Conservation (phyloP, 1,140 invertebrate species). For the Euborellia annulipes region DNA sequence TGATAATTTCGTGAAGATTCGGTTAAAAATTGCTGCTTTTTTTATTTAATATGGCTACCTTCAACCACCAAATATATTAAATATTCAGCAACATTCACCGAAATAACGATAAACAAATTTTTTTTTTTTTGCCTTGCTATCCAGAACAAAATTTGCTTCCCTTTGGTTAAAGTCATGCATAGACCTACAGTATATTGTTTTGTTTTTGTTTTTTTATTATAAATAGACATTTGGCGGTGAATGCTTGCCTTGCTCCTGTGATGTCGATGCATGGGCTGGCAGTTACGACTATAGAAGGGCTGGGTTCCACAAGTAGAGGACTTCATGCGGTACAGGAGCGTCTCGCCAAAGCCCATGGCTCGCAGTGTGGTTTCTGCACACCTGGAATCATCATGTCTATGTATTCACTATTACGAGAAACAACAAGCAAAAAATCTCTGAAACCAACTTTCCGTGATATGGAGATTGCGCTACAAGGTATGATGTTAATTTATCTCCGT, state of each 20-base stretch:
- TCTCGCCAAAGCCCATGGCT: constrained; percentile 72
- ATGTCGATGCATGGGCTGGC: constrained; percentile 69
- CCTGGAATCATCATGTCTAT: constrained; percentile 91
- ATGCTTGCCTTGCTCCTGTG: constrained; percentile 74
- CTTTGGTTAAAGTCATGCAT: too few species aligned
- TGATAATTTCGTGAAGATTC: too few species aligned
- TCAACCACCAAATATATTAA: too few species aligned
- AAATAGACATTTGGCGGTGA: constrained; percentile 68
- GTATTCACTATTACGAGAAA: constrained; percentile 57
- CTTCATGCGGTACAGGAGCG: constrained; percentile 74
- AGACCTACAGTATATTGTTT: too few species aligned
- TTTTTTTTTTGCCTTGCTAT: too few species aligned
- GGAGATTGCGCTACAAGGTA: constrained; percentile 65
- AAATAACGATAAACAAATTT: too few species aligned
- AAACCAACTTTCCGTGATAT: constrained; percentile 47
- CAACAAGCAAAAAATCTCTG: constrained; percentile 36
- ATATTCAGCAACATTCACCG: too few species aligned
- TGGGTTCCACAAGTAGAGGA: constrained; percentile 50
- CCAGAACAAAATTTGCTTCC: too few species aligned
- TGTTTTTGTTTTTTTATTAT: constrained; percentile 7
- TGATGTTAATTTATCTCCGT: too few species aligned
- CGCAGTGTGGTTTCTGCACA: constrained; percentile 83
- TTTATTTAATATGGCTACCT: too few species aligned
- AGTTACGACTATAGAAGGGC: constrained; percentile 80
- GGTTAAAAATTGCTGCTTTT: too few species aligned